Percentiles rank a stretch among this genome's conserved stretches.
These are phyloP conservation scores for Lampris incognitus DNA, from an alignment of 2,113 vertebrate genomes.

Conservation along the genomic window DNA sequence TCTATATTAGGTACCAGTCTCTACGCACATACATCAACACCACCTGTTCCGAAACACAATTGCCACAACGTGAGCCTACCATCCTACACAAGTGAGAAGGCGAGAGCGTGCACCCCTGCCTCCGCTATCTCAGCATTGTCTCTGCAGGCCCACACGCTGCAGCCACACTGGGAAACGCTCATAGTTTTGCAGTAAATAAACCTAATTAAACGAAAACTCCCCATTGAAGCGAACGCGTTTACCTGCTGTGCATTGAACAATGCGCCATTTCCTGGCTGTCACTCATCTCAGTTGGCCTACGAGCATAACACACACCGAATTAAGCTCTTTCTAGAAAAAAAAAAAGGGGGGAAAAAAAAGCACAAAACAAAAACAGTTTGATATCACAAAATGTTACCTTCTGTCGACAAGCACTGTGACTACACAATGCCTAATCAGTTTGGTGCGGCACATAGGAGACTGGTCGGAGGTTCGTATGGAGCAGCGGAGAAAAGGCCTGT, in stretches of 20 bases:
- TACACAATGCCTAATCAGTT: constrained; percentile 58
- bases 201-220: constrained; percentile 7
- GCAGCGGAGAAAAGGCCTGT: constrained; percentile 50
- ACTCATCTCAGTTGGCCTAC: constrained; percentile 15
- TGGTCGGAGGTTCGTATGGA: constrained; percentile 32
- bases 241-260: constrained; percentile 27
- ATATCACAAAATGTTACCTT: constrained; percentile 47
- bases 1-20: too few species aligned
- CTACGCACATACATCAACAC: neutral
- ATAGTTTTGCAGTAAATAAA: constrained; percentile 10
- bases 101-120: neutral
- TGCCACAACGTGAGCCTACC: neutral
- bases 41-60: neutral
- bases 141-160: neutral
- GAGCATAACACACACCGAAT: constrained; percentile 26
- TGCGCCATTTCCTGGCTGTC: constrained; percentile 21
- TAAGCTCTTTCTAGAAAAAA: neutral
- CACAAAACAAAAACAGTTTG: neutral
- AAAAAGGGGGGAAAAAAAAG: too few species aligned
- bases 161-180: constrained; percentile 6
- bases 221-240: neutral
- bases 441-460: constrained; percentile 26
- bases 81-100: neutral
- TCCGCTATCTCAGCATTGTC: neutral
- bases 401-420: constrained; percentile 26